A percentile compares a stretch with the other conserved stretches of the same genome.
Conservation (phyloP, 2,113 vertebrate species). For the Tylochromis polylepis region DNA sequence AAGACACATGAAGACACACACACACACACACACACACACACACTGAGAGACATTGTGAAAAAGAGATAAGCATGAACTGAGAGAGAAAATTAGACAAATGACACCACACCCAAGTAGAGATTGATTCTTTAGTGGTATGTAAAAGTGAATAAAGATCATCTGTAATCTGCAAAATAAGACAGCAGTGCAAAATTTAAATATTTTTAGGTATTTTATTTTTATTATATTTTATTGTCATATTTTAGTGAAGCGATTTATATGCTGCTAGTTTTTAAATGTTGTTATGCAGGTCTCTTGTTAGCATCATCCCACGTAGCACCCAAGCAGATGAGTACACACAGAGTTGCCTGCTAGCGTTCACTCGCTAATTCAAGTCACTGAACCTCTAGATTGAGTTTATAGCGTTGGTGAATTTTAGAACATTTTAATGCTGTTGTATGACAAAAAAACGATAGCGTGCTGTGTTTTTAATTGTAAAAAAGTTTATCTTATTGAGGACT, state of each 20-base stretch:
- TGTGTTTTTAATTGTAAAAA: background rate
- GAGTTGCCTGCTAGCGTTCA: background rate
- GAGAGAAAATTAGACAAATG: background rate
- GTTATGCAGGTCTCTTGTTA: background rate
- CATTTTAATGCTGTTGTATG: background rate
- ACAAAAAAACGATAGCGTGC: background rate
- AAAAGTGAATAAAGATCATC: background rate
- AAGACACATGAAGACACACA: background rate
- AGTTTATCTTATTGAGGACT: background rate
- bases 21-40: constrained; percentile 13
- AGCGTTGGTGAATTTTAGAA: background rate
- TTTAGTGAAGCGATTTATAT: too few species aligned
- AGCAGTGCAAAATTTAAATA: background rate
- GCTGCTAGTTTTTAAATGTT: background rate
- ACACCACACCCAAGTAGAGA: background rate
- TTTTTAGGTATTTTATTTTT: background rate
- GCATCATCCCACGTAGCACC: background rate
- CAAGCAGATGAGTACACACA: background rate
- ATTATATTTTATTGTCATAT: background rate
- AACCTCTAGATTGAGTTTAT: background rate
- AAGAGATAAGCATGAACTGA: background rate
- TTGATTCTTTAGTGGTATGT: background rate
- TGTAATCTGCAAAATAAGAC: background rate
- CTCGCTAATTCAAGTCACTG: background rate
- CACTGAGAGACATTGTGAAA: background rate